Percentiles rank a stretch among this genome's conserved stretches.
Evolutionary conservation across 23 tunicate species (phyloP).

Genomic region (Oikopleura vanhoeffeni): DNA sequence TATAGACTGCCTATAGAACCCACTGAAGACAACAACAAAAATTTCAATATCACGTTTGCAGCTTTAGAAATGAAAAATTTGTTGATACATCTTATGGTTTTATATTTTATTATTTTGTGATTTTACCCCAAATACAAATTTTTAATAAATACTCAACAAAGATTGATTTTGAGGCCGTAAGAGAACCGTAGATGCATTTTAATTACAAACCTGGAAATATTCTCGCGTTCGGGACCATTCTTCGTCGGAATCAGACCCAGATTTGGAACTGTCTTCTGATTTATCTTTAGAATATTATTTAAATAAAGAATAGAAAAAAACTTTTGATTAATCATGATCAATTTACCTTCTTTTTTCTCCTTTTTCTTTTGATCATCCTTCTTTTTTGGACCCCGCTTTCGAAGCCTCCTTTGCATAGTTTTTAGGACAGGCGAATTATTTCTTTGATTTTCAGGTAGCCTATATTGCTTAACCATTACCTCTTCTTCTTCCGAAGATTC

Average conservation of each 20-base stretch:
- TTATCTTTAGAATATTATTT: too few relatives aligned
- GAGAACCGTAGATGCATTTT: too few relatives aligned
- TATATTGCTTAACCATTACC: neutral
- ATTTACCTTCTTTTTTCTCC: neutral
- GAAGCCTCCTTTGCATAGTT: neutral
- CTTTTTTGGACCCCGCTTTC: constrained; percentile 16
- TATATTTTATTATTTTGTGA: too few relatives aligned
- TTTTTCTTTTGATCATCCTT: neutral
- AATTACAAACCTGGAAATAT: constrained; percentile 11
- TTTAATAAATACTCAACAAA: too few relatives aligned
- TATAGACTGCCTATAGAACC: too few relatives aligned
- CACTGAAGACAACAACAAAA: too few relatives aligned
- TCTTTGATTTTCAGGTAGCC: neutral
- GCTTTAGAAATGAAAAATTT: too few relatives aligned
- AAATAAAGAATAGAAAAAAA: neutral
- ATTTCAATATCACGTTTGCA: too few relatives aligned
- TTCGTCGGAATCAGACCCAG: neutral
- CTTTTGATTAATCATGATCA: neutral
- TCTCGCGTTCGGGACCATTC: constrained; percentile 1
- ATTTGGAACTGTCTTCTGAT: neutral
- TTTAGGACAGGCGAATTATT: neutral
- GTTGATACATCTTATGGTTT: too few relatives aligned
- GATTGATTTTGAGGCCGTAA: too few relatives aligned
- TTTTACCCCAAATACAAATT: too few relatives aligned
- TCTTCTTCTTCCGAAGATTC: neutral